Evolutionary conservation across 2,113 vertebrate genomes (phyloP).

Genomic region (zebrafish (Danio rerio)): GRCz12tu NC_133191.1:25596001-25596500

Average conservation of each 20-base stretch:
- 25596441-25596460: background rate
- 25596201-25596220: background rate
- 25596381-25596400: background rate
- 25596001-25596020: constrained; percentile 37
- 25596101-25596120: constrained; percentile 3
- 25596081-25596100: constrained; percentile 38
- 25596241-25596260: background rate
- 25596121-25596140: constrained; percentile 34
- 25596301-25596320: constrained; percentile 5
- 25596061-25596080: background rate
- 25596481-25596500: too few species aligned
- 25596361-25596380: background rate
- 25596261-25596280: background rate
- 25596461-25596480: too few species aligned
- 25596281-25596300: constrained; percentile 32
- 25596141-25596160: constrained; percentile 41
- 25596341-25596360: background rate
- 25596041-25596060: background rate
- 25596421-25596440: background rate
- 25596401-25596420: background rate
- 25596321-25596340: background rate
- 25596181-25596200: constrained; percentile 20
- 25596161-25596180: background rate
- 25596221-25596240: constrained; percentile 4
- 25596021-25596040: constrained; percentile 15